phyloP scores from a whole-genome alignment of 2,888 invertebrate genomes.

The Eucera pruinosa region DNA sequence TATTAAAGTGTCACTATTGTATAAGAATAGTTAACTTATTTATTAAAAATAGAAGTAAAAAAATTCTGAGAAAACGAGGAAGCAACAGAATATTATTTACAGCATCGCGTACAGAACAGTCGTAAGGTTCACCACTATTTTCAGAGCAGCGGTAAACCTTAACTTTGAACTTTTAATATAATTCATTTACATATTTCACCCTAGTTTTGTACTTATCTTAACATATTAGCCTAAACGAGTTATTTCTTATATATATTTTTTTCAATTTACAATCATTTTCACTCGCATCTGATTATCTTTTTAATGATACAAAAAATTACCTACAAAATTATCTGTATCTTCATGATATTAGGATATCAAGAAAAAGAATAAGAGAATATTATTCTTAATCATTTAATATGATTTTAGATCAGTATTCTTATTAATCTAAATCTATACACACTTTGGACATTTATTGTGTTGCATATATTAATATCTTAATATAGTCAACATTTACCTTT shows the following conservation, averaged over 20 bases:
- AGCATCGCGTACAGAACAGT: conserved; percentile 60
- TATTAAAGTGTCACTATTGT: conserved; percentile 72
- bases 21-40: conserved; percentile 73
- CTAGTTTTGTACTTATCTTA: conserved; percentile 66
- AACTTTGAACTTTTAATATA: conserved; percentile 35
- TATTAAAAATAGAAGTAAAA: conserved; percentile 75
- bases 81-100: conserved; percentile 74
- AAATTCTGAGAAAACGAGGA: conserved; percentile 66
- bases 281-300: conserved; percentile 22
- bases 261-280: conserved; percentile 49
- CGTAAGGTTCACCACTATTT: conserved; percentile 44
- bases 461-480: conserved; percentile 18
- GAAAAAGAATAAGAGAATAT: conserved; percentile 36
- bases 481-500: conserved; percentile 3
- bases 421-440: conserved; percentile 62
- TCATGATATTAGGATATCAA: conserved; percentile 6
- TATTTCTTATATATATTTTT: conserved; percentile 24
- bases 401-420: conserved; percentile 41
- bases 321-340: conserved; percentile 41
- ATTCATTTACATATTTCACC: conserved; percentile 45
- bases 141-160: conserved; percentile 36
- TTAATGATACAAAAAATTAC: conserved; percentile 45
- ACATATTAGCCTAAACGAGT: conserved; percentile 50
- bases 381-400: conserved; percentile 20
- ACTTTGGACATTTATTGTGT: conserved; percentile 49